These are phyloP conservation scores for Cantharis nigra DNA, from an alignment of 2,888 invertebrate genomes.

Conservation along the genomic window DNA sequence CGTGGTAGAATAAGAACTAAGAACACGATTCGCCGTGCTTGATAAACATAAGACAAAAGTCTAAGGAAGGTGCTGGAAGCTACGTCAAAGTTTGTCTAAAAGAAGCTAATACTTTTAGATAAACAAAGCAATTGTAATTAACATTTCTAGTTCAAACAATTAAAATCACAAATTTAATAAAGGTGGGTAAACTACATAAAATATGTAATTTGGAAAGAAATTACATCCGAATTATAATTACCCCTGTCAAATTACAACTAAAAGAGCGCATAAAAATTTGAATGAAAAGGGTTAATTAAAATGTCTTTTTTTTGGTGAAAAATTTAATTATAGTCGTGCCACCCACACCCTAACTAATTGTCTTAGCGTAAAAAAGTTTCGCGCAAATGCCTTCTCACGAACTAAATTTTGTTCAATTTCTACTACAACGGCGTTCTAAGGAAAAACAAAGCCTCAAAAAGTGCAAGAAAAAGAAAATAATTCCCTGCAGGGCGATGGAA, in stretches of 20 bases:
- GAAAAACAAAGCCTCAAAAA: slow-evolving; percentile 12
- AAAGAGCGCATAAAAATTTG: neutral
- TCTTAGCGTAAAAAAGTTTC: neutral
- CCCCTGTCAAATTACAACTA: neutral
- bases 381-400: neutral
- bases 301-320: neutral
- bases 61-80: neutral
- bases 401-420: slow-evolving; percentile 8
- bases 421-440: slow-evolving; percentile 2
- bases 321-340: neutral
- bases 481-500: slow-evolving; percentile 12
- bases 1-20: neutral
- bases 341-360: neutral
- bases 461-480: slow-evolving; percentile 3
- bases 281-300: neutral
- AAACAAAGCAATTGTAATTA: slow-evolving; percentile 12
- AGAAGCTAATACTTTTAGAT: neutral
- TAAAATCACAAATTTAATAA: neutral
- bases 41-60: neutral
- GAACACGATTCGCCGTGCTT: neutral
- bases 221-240: neutral
- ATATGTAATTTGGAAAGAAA: neutral
- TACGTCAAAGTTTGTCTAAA: neutral
- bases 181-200: neutral
- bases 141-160: slow-evolving; percentile 8